Percentiles rank a stretch among this genome's conserved stretches.
These are phyloP conservation scores for Rhynchomys soricoides DNA, from an alignment of 2,113 vertebrate species.

Conservation along the genomic window DNA sequence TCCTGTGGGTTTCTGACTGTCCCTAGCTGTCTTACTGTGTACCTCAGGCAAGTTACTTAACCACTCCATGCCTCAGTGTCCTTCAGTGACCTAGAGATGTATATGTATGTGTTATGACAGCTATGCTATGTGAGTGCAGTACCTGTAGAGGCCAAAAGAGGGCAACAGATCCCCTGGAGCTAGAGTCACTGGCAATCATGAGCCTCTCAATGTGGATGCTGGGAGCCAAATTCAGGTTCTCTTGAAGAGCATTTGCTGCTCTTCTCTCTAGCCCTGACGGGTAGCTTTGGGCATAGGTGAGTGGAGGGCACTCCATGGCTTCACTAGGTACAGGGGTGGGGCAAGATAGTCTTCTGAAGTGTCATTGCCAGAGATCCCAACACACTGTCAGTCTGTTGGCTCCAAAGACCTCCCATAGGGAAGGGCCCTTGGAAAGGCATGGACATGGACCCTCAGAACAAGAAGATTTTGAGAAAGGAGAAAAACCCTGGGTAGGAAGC, in stretches of 20 bases:
- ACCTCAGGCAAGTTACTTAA: not conserved
- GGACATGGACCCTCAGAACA: not conserved
- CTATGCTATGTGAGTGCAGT: not conserved
- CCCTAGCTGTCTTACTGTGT: not conserved
- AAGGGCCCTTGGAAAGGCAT: not conserved
- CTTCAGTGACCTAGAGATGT: not conserved
- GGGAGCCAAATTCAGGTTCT: not conserved
- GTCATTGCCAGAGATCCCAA: not conserved
- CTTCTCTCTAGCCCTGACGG: not conserved
- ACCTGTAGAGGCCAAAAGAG: not conserved
- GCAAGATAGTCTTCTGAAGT: not conserved
- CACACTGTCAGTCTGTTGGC: not conserved
- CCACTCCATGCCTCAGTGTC: not conserved
- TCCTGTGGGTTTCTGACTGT: not conserved
- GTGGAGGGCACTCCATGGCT: no score
- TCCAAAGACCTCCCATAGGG: not conserved
- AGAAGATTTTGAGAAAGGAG: not conserved
- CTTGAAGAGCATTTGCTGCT: not conserved
- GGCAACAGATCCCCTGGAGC: not conserved
- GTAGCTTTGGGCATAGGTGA: not conserved
- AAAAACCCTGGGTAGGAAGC: not conserved
- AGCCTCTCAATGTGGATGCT: not conserved
- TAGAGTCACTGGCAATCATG: not conserved
- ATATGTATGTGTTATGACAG: not conserved
- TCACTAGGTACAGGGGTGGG: rapidly evolving